These are phyloP conservation scores for Crotalus tigris DNA, from an alignment of 2,113 vertebrate species.

Conservation along the genomic window DNA sequence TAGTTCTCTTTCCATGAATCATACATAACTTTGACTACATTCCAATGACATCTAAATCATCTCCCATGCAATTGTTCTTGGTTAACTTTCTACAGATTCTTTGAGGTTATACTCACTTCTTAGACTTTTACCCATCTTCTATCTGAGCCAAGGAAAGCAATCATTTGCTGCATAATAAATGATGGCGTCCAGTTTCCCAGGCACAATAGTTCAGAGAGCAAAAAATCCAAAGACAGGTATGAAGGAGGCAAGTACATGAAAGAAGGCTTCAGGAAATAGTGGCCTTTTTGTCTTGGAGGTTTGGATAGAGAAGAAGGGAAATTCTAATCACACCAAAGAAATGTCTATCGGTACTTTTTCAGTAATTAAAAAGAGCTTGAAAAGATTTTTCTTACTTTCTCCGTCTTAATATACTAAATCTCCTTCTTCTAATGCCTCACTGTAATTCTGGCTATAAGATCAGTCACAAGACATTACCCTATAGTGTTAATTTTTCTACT, in stretches of 20 bases:
- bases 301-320: background rate
- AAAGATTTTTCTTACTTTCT: constrained; percentile 29
- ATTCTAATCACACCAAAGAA: background rate
- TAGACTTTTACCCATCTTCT: background rate
- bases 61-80: background rate
- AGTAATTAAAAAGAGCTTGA: constrained; percentile 51
- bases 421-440: background rate
- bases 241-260: background rate
- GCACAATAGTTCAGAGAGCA: background rate
- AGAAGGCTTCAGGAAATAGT: too few relatives aligned
- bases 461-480: constrained; percentile 35
- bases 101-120: background rate
- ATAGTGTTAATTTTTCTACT: constrained; percentile 54
- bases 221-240: background rate
- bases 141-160: background rate
- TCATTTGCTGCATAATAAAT: background rate
- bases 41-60: background rate
- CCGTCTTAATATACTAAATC: constrained; percentile 45
- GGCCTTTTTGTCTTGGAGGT: background rate
- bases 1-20: background rate
- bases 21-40: background rate
- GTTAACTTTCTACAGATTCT: background rate
- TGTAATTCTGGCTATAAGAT: background rate
- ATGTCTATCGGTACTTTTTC: constrained; percentile 21
- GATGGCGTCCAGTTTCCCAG: background rate